Conservation (phyloP, 2,797 vertebrate species). For the Margarornis squamiger region DNA sequence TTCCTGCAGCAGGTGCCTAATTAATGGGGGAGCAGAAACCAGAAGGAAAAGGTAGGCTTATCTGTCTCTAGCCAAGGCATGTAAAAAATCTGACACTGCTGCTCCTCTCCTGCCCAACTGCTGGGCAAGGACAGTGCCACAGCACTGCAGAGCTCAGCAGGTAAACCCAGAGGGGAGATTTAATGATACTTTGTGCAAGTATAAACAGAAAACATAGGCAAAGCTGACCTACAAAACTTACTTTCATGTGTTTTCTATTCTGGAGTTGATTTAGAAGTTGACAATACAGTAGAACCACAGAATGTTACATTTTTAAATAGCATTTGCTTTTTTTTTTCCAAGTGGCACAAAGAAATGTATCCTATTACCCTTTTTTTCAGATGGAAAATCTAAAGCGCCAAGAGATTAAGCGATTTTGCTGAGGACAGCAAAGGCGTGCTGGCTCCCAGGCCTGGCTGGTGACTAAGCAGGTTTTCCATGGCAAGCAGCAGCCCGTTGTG, state of each 20-base stretch:
- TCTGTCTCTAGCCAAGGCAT: neutral
- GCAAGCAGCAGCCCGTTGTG: neutral
- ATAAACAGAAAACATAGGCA: neutral
- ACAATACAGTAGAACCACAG: neutral
- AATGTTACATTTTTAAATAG: neutral
- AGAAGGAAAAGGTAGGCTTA: neutral
- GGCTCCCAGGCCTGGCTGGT: neutral
- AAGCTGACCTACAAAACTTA: neutral
- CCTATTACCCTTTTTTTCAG: neutral
- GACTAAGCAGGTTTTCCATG: neutral
- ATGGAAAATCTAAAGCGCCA: neutral
- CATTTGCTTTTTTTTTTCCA: neutral
- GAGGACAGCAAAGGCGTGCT: neutral
- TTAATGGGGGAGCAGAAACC: neutral
- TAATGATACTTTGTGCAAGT: neutral
- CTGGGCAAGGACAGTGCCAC: neutral
- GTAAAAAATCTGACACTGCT: neutral
- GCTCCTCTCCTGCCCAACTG: neutral
- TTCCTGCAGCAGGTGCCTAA: neutral
- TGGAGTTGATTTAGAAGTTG: neutral
- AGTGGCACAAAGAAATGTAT: neutral
- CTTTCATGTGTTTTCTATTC: neutral
- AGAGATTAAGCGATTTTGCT: neutral
- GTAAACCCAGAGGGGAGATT: neutral
- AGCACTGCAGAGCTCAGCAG: neutral